Evolutionary conservation across 2,113 vertebrate genomes (phyloP).

Genomic region (Aviceda subcristata): DNA sequence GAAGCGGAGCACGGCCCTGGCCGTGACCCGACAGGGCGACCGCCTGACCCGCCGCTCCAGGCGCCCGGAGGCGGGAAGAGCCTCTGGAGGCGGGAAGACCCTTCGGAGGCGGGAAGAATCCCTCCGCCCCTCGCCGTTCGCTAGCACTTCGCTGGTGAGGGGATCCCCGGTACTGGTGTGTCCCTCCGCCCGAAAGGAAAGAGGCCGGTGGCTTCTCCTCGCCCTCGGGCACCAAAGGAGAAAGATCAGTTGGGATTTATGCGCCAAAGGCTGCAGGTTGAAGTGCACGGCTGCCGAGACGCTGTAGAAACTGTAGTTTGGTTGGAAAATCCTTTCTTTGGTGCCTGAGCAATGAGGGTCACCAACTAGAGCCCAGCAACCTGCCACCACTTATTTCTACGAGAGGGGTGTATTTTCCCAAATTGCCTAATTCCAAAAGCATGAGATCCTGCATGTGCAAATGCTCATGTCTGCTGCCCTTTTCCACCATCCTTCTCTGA

Average conservation of each 20-base stretch:
- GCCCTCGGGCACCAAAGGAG: rapidly evolving
- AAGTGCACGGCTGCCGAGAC: background rate
- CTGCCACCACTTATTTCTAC: background rate
- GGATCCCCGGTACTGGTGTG: rapidly evolving
- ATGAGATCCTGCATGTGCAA: background rate
- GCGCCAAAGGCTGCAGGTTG: background rate
- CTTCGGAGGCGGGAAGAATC: background rate
- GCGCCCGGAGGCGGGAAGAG: background rate
- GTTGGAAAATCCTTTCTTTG: background rate
- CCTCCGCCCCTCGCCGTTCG: rapidly evolving
- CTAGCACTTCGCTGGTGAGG: rapidly evolving
- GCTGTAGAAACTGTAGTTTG: background rate
- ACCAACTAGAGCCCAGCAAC: rapidly evolving
- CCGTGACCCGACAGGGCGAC: rapidly evolving
- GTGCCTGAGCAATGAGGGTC: background rate
- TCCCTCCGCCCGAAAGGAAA: background rate
- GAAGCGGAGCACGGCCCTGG: rapidly evolving
- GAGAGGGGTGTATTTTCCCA: background rate
- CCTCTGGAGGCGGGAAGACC: background rate
- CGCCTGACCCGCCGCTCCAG: rapidly evolving
- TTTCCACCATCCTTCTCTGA: background rate
- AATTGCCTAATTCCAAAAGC: background rate
- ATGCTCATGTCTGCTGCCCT: background rate
- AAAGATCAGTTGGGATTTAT: rapidly evolving
- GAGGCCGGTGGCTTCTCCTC: background rate